phyloP scores from a whole-genome alignment of 2,797 vertebrate species.

The Sebastes kiyomatsui region DNA sequence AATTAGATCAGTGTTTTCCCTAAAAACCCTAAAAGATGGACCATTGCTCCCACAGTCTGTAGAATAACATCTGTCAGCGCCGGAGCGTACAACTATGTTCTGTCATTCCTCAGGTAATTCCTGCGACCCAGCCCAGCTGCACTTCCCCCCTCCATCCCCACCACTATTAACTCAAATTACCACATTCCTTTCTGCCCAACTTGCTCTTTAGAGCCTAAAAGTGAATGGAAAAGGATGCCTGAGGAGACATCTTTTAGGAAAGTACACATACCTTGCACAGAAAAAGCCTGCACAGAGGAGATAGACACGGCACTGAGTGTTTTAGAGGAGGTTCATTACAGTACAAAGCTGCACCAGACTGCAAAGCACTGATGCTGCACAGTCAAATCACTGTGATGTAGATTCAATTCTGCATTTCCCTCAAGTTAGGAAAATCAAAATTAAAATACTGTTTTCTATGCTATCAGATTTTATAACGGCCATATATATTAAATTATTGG shows the following conservation, averaged over 20 bases:
- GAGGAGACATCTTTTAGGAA: constrained; percentile 21
- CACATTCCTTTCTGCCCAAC: constrained; percentile 68
- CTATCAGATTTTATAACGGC: background rate
- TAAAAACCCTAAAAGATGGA: background rate
- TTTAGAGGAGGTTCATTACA: background rate
- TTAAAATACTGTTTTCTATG: background rate
- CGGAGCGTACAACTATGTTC: constrained; percentile 21
- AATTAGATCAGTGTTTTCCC: background rate
- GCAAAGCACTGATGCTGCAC: background rate
- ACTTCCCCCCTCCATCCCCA: constrained; percentile 8
- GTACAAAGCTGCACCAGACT: background rate
- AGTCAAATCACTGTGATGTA: background rate
- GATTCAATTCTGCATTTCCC: background rate
- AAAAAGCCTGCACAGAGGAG: background rate
- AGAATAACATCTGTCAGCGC: constrained; percentile 14
- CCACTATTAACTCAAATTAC: constrained; percentile 67
- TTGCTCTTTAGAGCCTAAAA: constrained; percentile 53
- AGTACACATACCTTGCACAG: background rate
- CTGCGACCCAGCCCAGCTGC: constrained; percentile 34
- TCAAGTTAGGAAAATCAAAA: background rate
- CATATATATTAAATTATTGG: no score
- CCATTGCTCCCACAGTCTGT: background rate
- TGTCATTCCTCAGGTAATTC: constrained; percentile 65
- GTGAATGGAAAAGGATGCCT: constrained; percentile 42
- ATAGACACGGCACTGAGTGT: background rate